These are phyloP conservation scores for Nephrotoma appendiculata DNA, from an alignment of 2,888 invertebrate species.

Conservation along the genomic window DNA sequence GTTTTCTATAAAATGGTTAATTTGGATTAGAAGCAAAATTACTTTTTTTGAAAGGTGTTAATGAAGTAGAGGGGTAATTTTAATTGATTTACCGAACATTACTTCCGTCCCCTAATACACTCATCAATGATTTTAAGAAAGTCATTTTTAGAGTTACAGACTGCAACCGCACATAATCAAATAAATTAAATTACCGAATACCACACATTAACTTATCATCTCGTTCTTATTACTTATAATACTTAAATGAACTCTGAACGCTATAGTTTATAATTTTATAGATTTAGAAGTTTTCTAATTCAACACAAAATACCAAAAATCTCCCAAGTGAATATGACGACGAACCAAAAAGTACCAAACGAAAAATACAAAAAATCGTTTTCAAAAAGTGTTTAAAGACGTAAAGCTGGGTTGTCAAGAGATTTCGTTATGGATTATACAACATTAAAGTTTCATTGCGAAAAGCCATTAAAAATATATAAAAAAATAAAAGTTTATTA, in stretches of 20 bases:
- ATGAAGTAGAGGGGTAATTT: too few species aligned
- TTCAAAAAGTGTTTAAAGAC: background rate
- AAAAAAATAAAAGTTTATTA: background rate
- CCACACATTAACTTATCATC: background rate
- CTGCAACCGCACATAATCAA: too few species aligned
- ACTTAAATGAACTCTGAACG: background rate
- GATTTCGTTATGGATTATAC: background rate
- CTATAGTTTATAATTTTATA: background rate
- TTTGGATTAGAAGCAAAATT: too few species aligned
- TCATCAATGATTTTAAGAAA: too few species aligned
- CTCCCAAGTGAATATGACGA: background rate
- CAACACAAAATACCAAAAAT: background rate
- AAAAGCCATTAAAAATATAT: background rate
- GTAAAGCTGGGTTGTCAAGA: background rate
- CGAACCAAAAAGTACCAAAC: background rate
- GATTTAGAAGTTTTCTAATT: background rate
- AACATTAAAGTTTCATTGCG: background rate
- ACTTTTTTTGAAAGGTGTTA: too few species aligned
- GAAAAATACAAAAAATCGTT: background rate
- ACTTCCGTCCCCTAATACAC: too few species aligned
- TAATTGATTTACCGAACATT: too few species aligned
- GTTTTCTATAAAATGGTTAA: too few species aligned
- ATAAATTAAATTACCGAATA: too few species aligned
- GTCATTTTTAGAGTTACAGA: too few species aligned
- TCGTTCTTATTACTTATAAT: background rate